Evolutionary conservation across 2,888 invertebrate genomes (phyloP).

Genomic region (Limnephilus marmoratus): DNA sequence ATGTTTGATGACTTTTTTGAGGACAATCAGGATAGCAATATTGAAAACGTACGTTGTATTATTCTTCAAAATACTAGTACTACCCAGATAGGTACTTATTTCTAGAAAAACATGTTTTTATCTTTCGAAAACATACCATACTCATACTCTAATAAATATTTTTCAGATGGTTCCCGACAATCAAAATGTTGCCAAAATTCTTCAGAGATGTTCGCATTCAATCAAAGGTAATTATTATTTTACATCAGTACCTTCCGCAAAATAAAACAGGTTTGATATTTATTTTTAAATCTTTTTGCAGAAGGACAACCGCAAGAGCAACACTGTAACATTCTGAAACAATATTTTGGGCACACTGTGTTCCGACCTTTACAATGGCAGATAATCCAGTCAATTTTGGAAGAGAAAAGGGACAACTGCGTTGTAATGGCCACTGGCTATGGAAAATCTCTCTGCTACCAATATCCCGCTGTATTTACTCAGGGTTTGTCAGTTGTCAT

Average conservation of each 20-base stretch:
- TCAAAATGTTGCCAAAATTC: background rate
- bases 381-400: conserved; percentile 76
- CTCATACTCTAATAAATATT: background rate
- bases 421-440: conserved; percentile 84
- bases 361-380: conserved; percentile 80
- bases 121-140: background rate
- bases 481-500: conserved; percentile 79
- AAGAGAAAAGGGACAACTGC: conserved; percentile 78
- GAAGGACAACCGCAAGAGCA: background rate
- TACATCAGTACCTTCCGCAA: background rate
- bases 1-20: background rate
- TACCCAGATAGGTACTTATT: background rate
- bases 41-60: background rate
- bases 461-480: conserved; percentile 80
- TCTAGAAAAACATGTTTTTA: background rate
- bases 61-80: background rate
- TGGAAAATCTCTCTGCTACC: conserved; percentile 84
- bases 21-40: background rate
- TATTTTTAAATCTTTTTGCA: background rate
- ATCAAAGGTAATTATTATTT: background rate
- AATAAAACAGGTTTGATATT: background rate
- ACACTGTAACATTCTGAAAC: conserved; percentile 69
- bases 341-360: conserved; percentile 76
- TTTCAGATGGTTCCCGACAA: background rate
- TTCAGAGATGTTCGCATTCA: background rate